A percentile compares a stretch with the other conserved stretches of the same genome.
Conservation (phyloP, 2,797 vertebrate species). For the Sebastes itinus region DNA sequence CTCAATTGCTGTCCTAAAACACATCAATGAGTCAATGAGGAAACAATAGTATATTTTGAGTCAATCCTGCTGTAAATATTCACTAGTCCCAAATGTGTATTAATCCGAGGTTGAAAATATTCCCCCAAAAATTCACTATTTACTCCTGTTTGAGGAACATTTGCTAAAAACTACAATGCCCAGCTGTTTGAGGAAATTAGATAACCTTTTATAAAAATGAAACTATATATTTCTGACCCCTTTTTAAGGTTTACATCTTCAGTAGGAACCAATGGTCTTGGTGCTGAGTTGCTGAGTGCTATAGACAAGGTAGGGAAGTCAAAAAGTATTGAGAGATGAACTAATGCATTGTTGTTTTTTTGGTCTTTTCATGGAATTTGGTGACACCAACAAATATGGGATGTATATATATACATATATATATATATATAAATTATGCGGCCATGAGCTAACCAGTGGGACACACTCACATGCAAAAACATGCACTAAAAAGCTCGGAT, state of each 20-base stretch:
- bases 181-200: not conserved
- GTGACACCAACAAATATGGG: too few relatives aligned
- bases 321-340: not conserved
- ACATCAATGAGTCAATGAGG: not conserved
- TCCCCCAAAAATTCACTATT: not conserved
- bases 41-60: not conserved
- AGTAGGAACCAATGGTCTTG: too few relatives aligned
- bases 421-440: too few relatives aligned
- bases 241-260: not conserved
- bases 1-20: not conserved
- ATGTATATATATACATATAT: too few relatives aligned
- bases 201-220: not conserved
- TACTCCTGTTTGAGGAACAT: not conserved
- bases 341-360: not conserved
- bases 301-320: not conserved
- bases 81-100: not conserved
- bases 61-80: not conserved
- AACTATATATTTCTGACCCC: not conserved
- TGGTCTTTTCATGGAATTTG: not conserved
- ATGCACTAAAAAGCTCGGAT: too few relatives aligned
- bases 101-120: not conserved
- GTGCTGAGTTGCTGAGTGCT: too few relatives aligned
- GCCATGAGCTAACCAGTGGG: too few relatives aligned
- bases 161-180: not conserved
- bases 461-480: too few relatives aligned